These are phyloP conservation scores for Phytoseiulus persimilis DNA, from an alignment of 2,888 invertebrate genomes.

Conservation along the genomic window DNA sequence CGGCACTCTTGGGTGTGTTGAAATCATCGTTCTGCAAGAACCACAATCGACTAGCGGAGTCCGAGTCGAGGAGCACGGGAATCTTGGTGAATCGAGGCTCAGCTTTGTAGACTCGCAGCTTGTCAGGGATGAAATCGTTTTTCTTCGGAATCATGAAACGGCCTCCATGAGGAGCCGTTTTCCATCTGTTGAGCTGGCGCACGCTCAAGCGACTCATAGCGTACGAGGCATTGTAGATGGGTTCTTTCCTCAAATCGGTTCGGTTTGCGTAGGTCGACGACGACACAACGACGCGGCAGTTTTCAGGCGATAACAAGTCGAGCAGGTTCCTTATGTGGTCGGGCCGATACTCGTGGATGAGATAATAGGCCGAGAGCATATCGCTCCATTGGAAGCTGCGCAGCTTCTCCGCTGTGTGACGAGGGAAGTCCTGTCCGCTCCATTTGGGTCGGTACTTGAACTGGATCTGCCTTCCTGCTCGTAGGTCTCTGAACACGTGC, in stretches of 20 bases:
- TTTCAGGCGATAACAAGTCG: not conserved
- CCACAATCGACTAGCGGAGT: not conserved
- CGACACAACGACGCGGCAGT: not conserved
- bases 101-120: not conserved
- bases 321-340: conserved; percentile 33
- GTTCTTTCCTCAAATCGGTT: not conserved
- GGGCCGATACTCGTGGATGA: conserved; percentile 21
- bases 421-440: not conserved
- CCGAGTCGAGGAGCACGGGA: conserved; percentile 12
- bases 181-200: not conserved
- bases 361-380: not conserved
- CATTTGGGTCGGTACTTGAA: conserved; percentile 29
- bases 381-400: conserved; percentile 20
- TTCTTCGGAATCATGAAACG: not conserved
- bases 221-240: conserved; percentile 22
- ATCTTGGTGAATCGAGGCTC: not conserved
- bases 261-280: not conserved
- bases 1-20: conserved; percentile 19
- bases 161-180: not conserved
- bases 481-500: conserved; percentile 21
- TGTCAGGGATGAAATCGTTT: conserved; percentile 21
- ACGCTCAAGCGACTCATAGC: not conserved
- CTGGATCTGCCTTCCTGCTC: not conserved
- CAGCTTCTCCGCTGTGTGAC: not conserved
- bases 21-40: conserved; percentile 16